These are phyloP conservation scores for Tenthredo mesomela DNA, from an alignment of 2,888 invertebrate species.

Conservation along the genomic window DNA sequence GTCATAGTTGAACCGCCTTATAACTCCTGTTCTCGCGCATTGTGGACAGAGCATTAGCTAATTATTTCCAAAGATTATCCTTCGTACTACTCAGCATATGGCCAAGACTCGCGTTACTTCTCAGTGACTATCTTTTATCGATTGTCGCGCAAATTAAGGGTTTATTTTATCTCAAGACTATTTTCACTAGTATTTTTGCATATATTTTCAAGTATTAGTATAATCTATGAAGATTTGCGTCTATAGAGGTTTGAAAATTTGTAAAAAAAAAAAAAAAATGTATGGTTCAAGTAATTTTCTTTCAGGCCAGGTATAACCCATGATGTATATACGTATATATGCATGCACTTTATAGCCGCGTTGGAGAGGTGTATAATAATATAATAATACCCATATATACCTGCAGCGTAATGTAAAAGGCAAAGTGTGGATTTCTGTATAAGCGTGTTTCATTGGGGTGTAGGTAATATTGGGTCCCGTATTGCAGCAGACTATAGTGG, in stretches of 20 bases:
- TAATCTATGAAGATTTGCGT: neutral
- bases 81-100: neutral
- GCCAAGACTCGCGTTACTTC: neutral
- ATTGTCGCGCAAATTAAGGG: neutral
- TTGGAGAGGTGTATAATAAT: neutral
- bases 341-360: neutral
- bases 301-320: neutral
- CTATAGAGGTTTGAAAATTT: neutral
- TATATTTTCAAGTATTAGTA: neutral
- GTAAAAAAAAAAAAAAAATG: neutral
- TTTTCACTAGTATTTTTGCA: neutral
- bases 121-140: neutral
- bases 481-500: conserved; percentile 13
- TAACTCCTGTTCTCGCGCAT: conserved; percentile 51
- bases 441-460: conserved; percentile 16
- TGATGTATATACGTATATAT: neutral
- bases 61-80: conserved; percentile 48
- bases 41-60: conserved; percentile 50
- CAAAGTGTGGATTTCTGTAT: conserved; percentile 14
- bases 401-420: neutral
- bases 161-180: neutral
- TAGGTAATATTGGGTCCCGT: conserved; percentile 18
- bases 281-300: neutral
- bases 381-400: conserved; percentile 2
- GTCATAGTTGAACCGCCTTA: conserved; percentile 49